Evolutionary conservation across 2,888 invertebrate genomes (phyloP), one percentile per base, ranked within the genome.

Genomic region (Lysandra coridon): DNA sequence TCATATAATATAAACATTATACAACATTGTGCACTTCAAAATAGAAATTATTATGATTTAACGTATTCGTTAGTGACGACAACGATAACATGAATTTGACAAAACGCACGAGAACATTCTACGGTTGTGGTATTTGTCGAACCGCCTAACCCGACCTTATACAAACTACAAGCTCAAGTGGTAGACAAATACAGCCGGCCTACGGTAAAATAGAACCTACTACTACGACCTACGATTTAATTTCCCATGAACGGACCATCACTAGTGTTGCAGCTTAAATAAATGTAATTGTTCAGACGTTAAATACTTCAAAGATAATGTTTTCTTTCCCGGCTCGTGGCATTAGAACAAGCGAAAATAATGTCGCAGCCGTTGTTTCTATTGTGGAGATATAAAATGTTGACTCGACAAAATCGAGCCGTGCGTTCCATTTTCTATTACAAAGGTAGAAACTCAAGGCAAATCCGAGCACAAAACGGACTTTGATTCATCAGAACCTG

Each of bases 91-190:
- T 37, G 60, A 40, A 78, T 57, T 81, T 81, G 82, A 83, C 81
- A 83, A 82, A 82, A 82, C 78, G 74, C 78, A 80, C 69, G 79
- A 80, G 82, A 83, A 83, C 82, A 81, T 81, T 82, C 80, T 80
- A 82, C 82, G 79, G 78, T 79, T 80, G 78, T 62, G 77, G 82
- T 83, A 81, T 85, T 84, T 84, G 83, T 81, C 81, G 82, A 85
- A 80, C 82, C 80, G 80, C 81, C 80, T 81, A 83, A 80, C 80
- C 82, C 82, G 79, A 80, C 82, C 84, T 82, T 82, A 83, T 82
- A 81, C 82, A 84, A 84, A 84, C 82, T 83, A 81, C 82, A 80
- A 78, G 53, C 53, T 57, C 53, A 76, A 76, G 76, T 53, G 53
- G 76, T 57, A 23, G 53, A 53, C 76, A 76, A 76, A 76, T 53